A percentile compares a stretch with the other conserved stretches of the same genome.
These are phyloP conservation scores for Cyanoderma ruficeps DNA, from an alignment of 2,113 vertebrate genomes.

Conservation along the genomic window DNA sequence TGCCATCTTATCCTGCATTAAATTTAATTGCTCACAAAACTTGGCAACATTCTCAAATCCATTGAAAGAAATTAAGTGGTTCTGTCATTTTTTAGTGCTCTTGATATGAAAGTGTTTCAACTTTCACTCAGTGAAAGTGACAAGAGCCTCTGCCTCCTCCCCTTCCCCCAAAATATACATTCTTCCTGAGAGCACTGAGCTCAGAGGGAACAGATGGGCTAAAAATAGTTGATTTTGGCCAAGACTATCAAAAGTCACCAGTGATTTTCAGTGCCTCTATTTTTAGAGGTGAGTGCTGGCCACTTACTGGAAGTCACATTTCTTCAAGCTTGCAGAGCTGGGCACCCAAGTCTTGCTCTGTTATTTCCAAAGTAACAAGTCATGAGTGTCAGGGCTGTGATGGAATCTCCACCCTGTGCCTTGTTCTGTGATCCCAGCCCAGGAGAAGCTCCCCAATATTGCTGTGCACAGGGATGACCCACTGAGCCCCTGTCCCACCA, in stretches of 20 bases:
- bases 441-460: not conserved
- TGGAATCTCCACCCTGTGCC: not conserved
- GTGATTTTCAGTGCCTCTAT: constrained; percentile 51
- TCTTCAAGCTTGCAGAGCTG: not conserved
- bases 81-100: constrained; percentile 52
- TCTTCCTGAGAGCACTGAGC: constrained; percentile 40
- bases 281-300: constrained; percentile 52
- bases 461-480: not conserved
- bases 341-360: not conserved
- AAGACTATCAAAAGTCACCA: constrained; percentile 36
- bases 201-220: constrained; percentile 40
- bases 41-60: constrained; percentile 42
- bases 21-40: constrained; percentile 63
- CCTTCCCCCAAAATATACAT: constrained; percentile 36
- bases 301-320: constrained; percentile 45
- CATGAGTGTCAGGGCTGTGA: not conserved
- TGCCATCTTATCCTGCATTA: constrained; percentile 52
- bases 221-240: constrained; percentile 63
- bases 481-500: not conserved
- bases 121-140: not conserved
- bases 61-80: constrained; percentile 68
- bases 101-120: constrained; percentile 60
- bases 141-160: constrained; percentile 25
- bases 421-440: not conserved
- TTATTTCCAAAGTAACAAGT: not conserved